Conservation (phyloP, 2,888 invertebrate species). For the Dione vanillae region DNA sequence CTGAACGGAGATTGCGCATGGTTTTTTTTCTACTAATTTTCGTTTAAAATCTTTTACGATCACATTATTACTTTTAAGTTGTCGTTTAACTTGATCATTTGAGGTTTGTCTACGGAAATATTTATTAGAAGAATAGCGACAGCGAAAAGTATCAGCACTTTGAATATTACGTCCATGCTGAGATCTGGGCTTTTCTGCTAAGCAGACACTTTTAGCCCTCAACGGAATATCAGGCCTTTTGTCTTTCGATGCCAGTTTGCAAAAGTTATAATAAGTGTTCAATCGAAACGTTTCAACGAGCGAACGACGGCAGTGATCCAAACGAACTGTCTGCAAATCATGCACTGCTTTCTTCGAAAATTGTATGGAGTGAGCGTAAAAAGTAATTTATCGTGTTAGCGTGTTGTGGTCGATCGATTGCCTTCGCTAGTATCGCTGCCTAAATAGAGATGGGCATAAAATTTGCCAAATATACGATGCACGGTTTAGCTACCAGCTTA, state of each 20-base stretch:
- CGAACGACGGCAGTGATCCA: slow-evolving; percentile 59
- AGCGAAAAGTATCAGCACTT: slow-evolving; percentile 67
- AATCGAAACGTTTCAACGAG: slow-evolving; percentile 51
- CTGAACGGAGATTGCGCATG: slow-evolving; percentile 71
- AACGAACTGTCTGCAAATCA: slow-evolving; percentile 69
- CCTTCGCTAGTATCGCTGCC: slow-evolving; percentile 60
- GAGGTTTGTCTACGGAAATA: slow-evolving; percentile 56
- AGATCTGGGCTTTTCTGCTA: slow-evolving; percentile 69
- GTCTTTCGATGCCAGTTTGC: slow-evolving; percentile 62
- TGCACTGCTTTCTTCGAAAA: slow-evolving; percentile 63
- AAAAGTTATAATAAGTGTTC: slow-evolving; percentile 25
- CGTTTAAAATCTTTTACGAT: slow-evolving; percentile 68
- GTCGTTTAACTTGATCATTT: slow-evolving; percentile 52
- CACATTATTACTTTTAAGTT: slow-evolving; percentile 53
- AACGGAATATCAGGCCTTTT: slow-evolving; percentile 58
- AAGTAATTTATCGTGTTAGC: slow-evolving; percentile 79
- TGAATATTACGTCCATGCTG: slow-evolving; percentile 66
- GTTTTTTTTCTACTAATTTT: slow-evolving; percentile 68
- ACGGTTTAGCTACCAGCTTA: slow-evolving; percentile 51
- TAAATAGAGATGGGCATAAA: slow-evolving; percentile 73
- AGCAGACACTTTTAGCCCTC: slow-evolving; percentile 72
- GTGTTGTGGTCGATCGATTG: slow-evolving; percentile 76
- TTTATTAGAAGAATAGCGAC: slow-evolving; percentile 60
- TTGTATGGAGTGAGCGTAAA: slow-evolving; percentile 69
- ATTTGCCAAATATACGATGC: slow-evolving; percentile 68